Conservation (phyloP, 2,888 invertebrate species). For the Clepsis dumicolana region DNA sequence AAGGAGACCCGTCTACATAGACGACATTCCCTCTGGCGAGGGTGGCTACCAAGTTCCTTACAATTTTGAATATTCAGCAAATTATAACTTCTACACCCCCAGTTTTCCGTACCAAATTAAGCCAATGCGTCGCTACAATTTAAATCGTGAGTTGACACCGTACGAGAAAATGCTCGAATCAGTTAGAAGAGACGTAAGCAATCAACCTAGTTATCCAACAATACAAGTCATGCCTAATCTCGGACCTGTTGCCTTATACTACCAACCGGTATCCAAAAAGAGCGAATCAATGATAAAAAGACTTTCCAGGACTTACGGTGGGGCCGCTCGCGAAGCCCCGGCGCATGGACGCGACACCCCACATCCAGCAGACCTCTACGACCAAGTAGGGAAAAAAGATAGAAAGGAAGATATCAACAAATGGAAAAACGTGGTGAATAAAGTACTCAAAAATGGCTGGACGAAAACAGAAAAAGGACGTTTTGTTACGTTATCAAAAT, state of each 20-base stretch:
- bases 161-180: constrained; percentile 64
- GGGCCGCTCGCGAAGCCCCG: constrained; percentile 43
- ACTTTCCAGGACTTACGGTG: constrained; percentile 58
- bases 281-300: constrained; percentile 65
- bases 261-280: constrained; percentile 69
- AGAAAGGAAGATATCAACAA: constrained; percentile 11
- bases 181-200: constrained; percentile 60
- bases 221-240: constrained; percentile 62
- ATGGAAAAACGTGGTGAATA: constrained; percentile 19
- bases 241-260: constrained; percentile 69
- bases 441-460: constrained; percentile 18
- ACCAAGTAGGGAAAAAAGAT: constrained; percentile 5
- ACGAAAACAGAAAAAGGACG: constrained; percentile 30
- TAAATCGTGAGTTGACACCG: constrained; percentile 45
- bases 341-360: not conserved
- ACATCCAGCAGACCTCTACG: not conserved
- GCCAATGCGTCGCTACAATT: not conserved
- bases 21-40: not conserved
- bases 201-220: constrained; percentile 60
- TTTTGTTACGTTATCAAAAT: constrained; percentile 18
- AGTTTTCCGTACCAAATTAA: not conserved
- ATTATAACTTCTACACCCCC: not conserved
- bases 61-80: not conserved
- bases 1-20: constrained; percentile 41
- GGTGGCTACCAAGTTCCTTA: not conserved